Evolutionary conservation across 1,140 invertebrate species (phyloP).

Genomic region (Neoseiulus cucumeris): DNA sequence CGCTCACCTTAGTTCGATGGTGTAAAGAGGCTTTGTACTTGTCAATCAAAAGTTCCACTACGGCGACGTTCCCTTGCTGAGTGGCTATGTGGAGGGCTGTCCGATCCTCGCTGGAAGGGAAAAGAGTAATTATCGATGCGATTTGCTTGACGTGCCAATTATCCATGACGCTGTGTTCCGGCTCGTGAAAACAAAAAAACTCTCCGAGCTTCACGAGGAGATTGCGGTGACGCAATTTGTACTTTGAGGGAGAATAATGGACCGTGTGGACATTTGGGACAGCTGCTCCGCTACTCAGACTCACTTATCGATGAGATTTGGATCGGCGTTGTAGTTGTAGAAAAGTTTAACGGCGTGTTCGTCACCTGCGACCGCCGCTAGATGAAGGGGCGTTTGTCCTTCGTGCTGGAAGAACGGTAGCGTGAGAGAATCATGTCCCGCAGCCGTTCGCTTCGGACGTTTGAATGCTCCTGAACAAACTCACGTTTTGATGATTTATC

Average conservation of each 20-base stretch:
- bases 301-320: conserved; percentile 59
- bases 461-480: conserved; percentile 20
- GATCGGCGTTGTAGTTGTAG: conserved; percentile 76
- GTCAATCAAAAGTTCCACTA: conserved; percentile 87
- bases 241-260: too few species aligned
- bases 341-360: conserved; percentile 84
- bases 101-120: conserved; percentile 41
- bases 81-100: conserved; percentile 93
- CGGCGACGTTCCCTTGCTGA: conserved; percentile 78
- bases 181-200: too few species aligned
- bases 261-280: too few species aligned
- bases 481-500: conserved; percentile 70
- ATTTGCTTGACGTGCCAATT: neutral
- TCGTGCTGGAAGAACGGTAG: conserved; percentile 39
- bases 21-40: conserved; percentile 92
- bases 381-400: conserved; percentile 77
- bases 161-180: neutral
- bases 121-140: conserved; percentile 12
- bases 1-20: conserved; percentile 52
- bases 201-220: too few species aligned
- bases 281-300: conserved; percentile 2
- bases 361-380: conserved; percentile 84
- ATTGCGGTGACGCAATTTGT: too few species aligned
- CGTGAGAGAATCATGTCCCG: neutral
- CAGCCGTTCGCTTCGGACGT: neutral